phyloP scores from a whole-genome alignment of 2,797 vertebrate genomes.

The Onychomys torridus region DNA sequence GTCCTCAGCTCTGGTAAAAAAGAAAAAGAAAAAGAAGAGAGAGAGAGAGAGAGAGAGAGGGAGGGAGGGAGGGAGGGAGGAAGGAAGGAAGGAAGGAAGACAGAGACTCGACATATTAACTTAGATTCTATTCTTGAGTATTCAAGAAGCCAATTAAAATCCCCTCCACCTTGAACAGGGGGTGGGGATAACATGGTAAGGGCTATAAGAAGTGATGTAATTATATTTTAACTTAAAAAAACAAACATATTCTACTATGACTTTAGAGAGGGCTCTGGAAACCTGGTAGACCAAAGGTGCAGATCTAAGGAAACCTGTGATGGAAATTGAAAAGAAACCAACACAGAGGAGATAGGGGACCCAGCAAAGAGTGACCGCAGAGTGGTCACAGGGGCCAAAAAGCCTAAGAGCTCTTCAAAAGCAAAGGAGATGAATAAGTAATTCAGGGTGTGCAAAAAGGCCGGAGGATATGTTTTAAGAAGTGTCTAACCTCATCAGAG shows the following conservation, averaged over 20 bases:
- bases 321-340: background rate
- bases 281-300: background rate
- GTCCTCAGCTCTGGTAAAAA: too few relatives aligned
- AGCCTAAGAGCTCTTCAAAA: background rate
- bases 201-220: background rate
- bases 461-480: background rate
- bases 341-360: background rate
- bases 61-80: too few relatives aligned
- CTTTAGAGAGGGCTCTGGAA: background rate
- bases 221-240: background rate
- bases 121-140: background rate
- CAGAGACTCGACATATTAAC: background rate
- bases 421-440: background rate
- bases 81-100: too few relatives aligned
- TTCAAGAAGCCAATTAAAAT: slow-evolving; percentile 33
- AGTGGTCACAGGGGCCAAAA: background rate
- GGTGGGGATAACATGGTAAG: background rate
- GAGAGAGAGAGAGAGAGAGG: too few relatives aligned
- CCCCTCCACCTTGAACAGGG: background rate
- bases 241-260: background rate
- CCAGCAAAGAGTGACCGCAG: background rate
- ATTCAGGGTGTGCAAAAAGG: background rate
- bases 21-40: too few relatives aligned
- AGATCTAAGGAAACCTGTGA: background rate
- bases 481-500: background rate